Evolutionary conservation across 2,113 vertebrate genomes (phyloP), one percentile per base, ranked within the genome.

Genomic region (Burhinus bistriatus): DNA sequence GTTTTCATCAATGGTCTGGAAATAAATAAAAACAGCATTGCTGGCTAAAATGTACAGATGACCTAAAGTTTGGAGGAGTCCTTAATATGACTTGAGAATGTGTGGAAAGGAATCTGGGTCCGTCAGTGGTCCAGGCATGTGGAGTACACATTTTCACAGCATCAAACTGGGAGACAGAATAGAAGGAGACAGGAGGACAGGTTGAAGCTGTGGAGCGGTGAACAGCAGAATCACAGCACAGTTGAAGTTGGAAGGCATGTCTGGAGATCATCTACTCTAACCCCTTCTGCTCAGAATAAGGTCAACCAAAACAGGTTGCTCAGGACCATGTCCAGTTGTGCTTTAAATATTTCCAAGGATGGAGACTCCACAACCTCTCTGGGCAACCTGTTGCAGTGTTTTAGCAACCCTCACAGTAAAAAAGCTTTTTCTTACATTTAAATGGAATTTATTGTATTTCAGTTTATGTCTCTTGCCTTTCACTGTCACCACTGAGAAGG

Each of bases 1-100:
- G 36, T 81, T 96, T 94, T 42, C 71, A 70, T 97, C 76, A 92
- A 51, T 80, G 79, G 29, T 73, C 58, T 80, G 76, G 84, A 96
- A 95, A 93, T 89, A 96, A 94, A 95, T 87, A 93, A 90, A 85
- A 92, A 51, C 81, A 93, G 52, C 1, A 1, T 51, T 70, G 42
- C 58, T 90, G 45, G 55, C 61, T 94, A 80, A 87, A 91, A 85
- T 40, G 66, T 55, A 38, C 47, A 78, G 61, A 91, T 83, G 93
- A 78, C 72, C 45, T 68, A 12, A 90, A 77, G 54, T 91, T 69
- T 85, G 68, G 42, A 85, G 51, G 54, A 73, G 47, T 71, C n/a
- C 44, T 93, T 82, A 69, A 73, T 80, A 80, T 27, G 27, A 12
- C 15, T 90, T 83, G 38, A 70, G 71, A 77, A 76, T 38, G 22